Conservation (phyloP, 2,797 vertebrate genomes). For the Phyllotis vaccarum region DNA sequence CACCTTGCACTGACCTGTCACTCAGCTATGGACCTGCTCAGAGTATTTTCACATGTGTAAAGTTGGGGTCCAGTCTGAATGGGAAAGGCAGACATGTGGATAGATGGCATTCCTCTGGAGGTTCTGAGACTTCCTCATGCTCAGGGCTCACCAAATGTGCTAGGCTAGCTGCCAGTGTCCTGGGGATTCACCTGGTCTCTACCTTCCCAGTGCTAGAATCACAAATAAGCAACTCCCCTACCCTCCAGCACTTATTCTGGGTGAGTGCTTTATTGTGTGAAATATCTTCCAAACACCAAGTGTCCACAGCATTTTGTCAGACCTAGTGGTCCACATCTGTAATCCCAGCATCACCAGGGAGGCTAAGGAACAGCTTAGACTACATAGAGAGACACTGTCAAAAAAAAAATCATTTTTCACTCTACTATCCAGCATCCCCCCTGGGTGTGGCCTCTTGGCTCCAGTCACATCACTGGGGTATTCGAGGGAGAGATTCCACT, state of each 20-base stretch:
- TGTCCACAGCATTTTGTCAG: not conserved
- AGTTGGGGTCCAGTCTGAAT: not conserved
- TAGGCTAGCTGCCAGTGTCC: not conserved
- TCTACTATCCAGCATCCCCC: accelerated
- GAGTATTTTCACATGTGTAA: not conserved
- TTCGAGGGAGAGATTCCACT: accelerated
- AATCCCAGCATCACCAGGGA: not conserved
- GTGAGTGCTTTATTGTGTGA: not conserved
- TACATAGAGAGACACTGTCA: not conserved
- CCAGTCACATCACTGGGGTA: accelerated
- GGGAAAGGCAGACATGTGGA: too few relatives aligned
- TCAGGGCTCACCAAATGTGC: not conserved
- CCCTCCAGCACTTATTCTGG: not conserved
- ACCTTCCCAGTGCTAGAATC: too few relatives aligned
- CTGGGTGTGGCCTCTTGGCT: not conserved
- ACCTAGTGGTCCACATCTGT: not conserved
- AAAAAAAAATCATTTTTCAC: not conserved
- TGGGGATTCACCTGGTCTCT: not conserved
- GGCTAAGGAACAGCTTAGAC: not conserved
- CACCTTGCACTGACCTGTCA: not conserved
- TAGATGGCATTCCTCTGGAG: not conserved
- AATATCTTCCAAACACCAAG: not conserved
- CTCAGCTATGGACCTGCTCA: not conserved
- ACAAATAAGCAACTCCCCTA: not conserved
- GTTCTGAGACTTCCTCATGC: not conserved